Percentiles rank a stretch among this genome's conserved stretches.
Evolutionary conservation across 2,797 vertebrate genomes (phyloP).

Genomic region (Alca torda): DNA sequence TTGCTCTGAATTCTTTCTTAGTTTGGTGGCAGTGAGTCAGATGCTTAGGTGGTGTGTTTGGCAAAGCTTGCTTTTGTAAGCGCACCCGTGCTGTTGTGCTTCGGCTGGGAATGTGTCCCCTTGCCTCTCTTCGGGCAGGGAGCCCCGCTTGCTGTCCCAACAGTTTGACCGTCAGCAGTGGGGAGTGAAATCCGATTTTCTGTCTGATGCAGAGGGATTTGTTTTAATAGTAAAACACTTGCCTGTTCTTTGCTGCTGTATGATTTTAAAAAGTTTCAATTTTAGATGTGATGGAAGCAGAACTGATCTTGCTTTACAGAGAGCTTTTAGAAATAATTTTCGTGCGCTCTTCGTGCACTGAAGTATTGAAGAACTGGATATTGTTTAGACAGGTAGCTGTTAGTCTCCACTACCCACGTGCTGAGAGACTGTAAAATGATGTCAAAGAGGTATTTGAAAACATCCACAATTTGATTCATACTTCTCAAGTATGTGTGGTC

Average conservation of each 20-base stretch:
- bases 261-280: neutral
- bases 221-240: neutral
- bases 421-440: neutral
- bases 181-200: neutral
- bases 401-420: accelerated
- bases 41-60: slow-evolving; percentile 15
- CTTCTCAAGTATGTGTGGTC: neutral
- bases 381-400: neutral
- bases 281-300: neutral
- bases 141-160: neutral
- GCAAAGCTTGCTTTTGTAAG: neutral
- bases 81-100: neutral
- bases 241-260: neutral
- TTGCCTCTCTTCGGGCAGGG: neutral
- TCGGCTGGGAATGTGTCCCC: neutral
- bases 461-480: neutral
- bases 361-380: neutral
- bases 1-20: slow-evolving; percentile 19
- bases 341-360: neutral
- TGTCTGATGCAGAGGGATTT: neutral
- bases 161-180: neutral
- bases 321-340: neutral
- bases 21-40: slow-evolving; percentile 34
- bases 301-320: neutral
- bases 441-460: neutral